phyloP scores from a whole-genome alignment of 37 sponge, comb jelly and placozoan species.

The Agelas oroides region DNA sequence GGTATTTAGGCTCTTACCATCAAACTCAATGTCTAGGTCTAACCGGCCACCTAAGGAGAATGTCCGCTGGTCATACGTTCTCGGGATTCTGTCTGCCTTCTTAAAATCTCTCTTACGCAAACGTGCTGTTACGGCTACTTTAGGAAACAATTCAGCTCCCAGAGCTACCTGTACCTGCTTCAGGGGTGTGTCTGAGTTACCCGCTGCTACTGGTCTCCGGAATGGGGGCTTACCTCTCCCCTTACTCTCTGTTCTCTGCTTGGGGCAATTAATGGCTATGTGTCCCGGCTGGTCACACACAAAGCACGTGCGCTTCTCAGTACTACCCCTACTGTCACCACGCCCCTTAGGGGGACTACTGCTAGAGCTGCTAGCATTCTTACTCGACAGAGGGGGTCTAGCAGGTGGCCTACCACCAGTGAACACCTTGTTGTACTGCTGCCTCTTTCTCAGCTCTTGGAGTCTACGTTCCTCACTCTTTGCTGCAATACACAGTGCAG shows the following conservation, averaged over 20 bases:
- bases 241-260: background rate
- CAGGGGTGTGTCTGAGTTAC: background rate
- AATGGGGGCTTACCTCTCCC: background rate
- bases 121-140: slow-evolving; percentile 14
- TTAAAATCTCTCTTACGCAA: slow-evolving; percentile 15
- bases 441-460: slow-evolving; percentile 25
- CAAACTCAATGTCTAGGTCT: slow-evolving; percentile 16
- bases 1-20: slow-evolving; percentile 17
- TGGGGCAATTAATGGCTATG: background rate
- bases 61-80: slow-evolving; percentile 15
- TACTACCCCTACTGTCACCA: background rate
- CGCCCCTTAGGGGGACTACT: too few relatives aligned
- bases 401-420: background rate
- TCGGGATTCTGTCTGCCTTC: slow-evolving; percentile 23
- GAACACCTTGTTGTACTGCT: slow-evolving; percentile 11
- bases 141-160: slow-evolving; percentile 12
- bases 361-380: too few relatives aligned
- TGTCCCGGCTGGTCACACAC: background rate
- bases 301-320: background rate
- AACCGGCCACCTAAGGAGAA: slow-evolving; percentile 1
- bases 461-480: slow-evolving; percentile 15
- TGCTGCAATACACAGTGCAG: background rate
- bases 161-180: background rate
- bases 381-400: too few relatives aligned
- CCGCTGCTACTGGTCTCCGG: background rate